A percentile compares a stretch with the other conserved stretches of the same genome.
phyloP scores from a whole-genome alignment of 1,140 invertebrate species.

The Bombus sylvicola region DNA sequence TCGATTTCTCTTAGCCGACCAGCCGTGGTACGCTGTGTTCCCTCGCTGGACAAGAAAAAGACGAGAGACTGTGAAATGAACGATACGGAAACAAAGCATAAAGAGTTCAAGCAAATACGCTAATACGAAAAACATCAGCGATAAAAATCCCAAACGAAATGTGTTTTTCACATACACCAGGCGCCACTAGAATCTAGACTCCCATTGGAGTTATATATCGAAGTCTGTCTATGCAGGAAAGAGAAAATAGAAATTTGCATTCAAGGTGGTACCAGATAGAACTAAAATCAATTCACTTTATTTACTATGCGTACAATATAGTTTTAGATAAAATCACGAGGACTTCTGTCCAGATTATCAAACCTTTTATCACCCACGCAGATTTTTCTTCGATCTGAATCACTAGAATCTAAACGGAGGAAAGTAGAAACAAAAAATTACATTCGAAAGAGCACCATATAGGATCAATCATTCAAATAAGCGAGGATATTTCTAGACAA shows the following conservation, averaged over 20 bases:
- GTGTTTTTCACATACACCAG: background rate
- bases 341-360: background rate
- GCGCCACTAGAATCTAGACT: background rate
- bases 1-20: constrained; percentile 67
- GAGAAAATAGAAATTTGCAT: background rate
- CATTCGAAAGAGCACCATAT: too few relatives aligned
- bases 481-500: background rate
- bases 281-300: background rate
- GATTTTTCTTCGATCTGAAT: background rate
- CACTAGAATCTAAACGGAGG: background rate
- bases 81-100: background rate
- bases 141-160: background rate
- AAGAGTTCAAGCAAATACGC: background rate
- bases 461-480: background rate
- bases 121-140: background rate
- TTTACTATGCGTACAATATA: background rate
- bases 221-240: background rate
- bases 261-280: background rate
- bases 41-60: background rate
- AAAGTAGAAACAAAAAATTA: background rate
- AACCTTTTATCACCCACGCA: too few relatives aligned
- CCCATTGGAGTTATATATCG: background rate
- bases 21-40: background rate
- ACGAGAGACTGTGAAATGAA: background rate
- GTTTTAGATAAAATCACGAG: background rate